phyloP scores from a whole-genome alignment of 2,888 invertebrate species.

The Platerodrilus igneus region DNA sequence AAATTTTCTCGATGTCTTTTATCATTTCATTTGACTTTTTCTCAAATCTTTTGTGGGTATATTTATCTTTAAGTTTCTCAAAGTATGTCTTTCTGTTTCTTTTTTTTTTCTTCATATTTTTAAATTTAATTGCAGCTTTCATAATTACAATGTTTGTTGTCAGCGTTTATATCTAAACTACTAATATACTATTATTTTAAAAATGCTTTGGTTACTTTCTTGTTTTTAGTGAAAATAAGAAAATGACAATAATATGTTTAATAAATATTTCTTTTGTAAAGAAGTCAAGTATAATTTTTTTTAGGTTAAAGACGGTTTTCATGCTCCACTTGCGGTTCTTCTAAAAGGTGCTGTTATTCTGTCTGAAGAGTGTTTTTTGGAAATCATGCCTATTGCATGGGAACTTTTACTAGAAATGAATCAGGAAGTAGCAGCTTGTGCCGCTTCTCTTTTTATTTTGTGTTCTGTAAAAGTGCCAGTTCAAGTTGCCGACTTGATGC shows the following conservation, averaged over 20 bases:
- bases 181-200: too few relatives aligned
- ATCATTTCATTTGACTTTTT: too few relatives aligned
- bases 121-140: too few relatives aligned
- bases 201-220: too few relatives aligned
- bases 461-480: slow-evolving; percentile 89
- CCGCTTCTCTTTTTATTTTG: slow-evolving; percentile 87
- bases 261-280: slow-evolving; percentile 7
- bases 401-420: slow-evolving; percentile 90
- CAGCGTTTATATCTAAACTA: neutral
- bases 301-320: slow-evolving; percentile 84
- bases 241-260: too few relatives aligned
- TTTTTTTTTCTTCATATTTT: too few relatives aligned
- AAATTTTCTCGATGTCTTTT: too few relatives aligned
- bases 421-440: slow-evolving; percentile 76
- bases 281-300: slow-evolving; percentile 4
- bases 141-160: too few relatives aligned
- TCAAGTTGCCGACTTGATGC: slow-evolving; percentile 85
- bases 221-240: too few relatives aligned
- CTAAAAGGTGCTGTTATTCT: slow-evolving; percentile 88
- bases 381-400: slow-evolving; percentile 92
- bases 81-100: too few relatives aligned
- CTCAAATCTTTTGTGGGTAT: too few relatives aligned
- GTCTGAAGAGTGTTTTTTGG: slow-evolving; percentile 79
- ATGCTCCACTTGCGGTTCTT: slow-evolving; percentile 79
- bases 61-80: too few relatives aligned